Evolutionary conservation across 37 sponge, comb jelly and placozoan genomes (phyloP).

Genomic region (Geodia barretti): DNA sequence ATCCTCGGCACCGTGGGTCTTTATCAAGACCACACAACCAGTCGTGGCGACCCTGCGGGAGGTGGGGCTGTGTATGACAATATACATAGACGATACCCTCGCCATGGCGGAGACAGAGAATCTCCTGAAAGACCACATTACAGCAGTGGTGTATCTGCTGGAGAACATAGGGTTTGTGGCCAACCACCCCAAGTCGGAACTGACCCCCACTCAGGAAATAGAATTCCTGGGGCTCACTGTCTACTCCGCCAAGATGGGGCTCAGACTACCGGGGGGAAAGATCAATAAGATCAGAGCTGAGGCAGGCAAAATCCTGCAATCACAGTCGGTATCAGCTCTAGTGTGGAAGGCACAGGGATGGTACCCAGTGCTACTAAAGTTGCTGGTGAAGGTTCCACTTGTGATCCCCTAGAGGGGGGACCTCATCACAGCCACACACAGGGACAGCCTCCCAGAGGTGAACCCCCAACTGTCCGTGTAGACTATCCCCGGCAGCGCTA

Average conservation of each 20-base stretch:
- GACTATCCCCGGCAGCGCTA: slow-evolving; percentile 52
- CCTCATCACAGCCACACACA: slow-evolving; percentile 21
- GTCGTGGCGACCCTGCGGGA: slow-evolving; percentile 27
- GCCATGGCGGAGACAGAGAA: slow-evolving; percentile 36
- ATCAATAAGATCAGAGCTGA: slow-evolving; percentile 9
- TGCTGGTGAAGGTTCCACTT: slow-evolving; percentile 21
- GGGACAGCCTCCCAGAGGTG: slow-evolving; percentile 8
- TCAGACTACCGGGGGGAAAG: slow-evolving; percentile 37
- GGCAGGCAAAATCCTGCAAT: background rate
- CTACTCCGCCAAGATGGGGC: slow-evolving; percentile 29
- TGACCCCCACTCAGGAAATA: slow-evolving; percentile 23
- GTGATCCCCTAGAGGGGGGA: slow-evolving; percentile 3
- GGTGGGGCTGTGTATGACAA: slow-evolving; percentile 25
- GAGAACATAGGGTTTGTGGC: slow-evolving; percentile 38
- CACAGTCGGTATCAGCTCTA: background rate
- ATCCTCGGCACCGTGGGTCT: slow-evolving; percentile 46
- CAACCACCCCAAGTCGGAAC: slow-evolving; percentile 20
- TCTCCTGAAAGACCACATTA: slow-evolving; percentile 4
- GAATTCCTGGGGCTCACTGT: slow-evolving; percentile 58
- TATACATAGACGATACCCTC: slow-evolving; percentile 51
- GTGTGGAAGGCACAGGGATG: slow-evolving; percentile 43
- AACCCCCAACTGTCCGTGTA: slow-evolving; percentile 39
- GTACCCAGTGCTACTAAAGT: slow-evolving; percentile 39
- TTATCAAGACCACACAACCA: slow-evolving; percentile 45
- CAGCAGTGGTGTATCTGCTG: slow-evolving; percentile 24